These are phyloP conservation scores for Tamandua tetradactyla DNA, from an alignment of 2,797 vertebrate genomes.

Conservation along the genomic window DNA sequence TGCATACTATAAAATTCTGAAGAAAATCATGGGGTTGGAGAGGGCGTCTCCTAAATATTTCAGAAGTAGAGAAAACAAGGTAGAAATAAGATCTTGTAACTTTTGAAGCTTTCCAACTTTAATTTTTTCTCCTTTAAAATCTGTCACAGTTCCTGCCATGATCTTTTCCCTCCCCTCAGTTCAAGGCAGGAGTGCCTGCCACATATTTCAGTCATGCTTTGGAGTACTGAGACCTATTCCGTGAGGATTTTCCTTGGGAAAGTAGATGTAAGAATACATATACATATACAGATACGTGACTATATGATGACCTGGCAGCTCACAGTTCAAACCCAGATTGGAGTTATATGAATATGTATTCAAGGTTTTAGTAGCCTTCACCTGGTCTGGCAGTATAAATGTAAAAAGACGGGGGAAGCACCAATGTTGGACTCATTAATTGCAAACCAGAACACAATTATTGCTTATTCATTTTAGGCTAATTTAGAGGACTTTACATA, in stretches of 20 bases:
- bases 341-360: background rate
- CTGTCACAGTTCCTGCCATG: background rate
- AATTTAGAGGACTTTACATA: constrained; percentile 6
- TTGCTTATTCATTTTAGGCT: constrained; percentile 40
- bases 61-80: background rate
- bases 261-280: background rate
- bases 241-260: background rate
- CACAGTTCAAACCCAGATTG: background rate
- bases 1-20: background rate
- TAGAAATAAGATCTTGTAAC: background rate
- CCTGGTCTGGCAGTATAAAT: background rate
- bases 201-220: background rate
- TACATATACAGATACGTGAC: background rate
- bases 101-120: background rate
- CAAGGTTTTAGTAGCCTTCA: background rate
- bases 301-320: background rate
- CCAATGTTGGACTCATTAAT: background rate
- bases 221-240: background rate
- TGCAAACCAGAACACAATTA: background rate
- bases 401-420: background rate
- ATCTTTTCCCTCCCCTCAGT: background rate
- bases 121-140: background rate
- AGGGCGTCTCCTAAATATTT: background rate
- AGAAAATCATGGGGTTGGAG: background rate
- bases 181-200: background rate